Conservation (phyloP, 2,113 vertebrate species). For the Arizona elegans region DNA sequence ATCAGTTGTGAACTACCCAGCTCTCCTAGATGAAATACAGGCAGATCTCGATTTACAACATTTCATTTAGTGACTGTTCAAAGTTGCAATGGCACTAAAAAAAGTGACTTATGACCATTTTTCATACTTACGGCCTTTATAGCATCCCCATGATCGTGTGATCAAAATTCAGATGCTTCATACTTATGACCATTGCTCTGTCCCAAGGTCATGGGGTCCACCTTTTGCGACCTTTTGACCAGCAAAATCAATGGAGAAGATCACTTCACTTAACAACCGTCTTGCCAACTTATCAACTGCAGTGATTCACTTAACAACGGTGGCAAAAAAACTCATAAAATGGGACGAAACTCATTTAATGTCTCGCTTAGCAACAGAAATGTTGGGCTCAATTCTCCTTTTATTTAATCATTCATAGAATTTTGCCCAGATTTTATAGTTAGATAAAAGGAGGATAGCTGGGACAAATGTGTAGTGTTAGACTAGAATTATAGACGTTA, state of each 20-base stretch:
- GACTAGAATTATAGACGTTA: too few species aligned
- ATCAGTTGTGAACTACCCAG: neutral
- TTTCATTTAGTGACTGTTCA: too few species aligned
- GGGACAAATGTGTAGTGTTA: too few species aligned
- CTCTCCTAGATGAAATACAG: neutral
- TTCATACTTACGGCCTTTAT: neutral
- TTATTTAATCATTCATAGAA: too few species aligned
- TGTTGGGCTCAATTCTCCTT: neutral
- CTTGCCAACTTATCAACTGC: neutral
- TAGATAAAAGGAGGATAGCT: too few species aligned
- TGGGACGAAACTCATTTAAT: neutral
- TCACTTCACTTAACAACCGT: fast-evolving
- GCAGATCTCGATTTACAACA: too few species aligned
- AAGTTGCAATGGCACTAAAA: neutral
- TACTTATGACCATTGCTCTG: neutral
- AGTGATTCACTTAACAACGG: neutral
- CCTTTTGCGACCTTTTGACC: neutral
- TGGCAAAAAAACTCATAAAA: neutral
- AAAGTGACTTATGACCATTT: neutral
- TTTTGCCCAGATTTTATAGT: too few species aligned
- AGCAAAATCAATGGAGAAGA: neutral
- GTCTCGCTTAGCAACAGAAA: neutral
- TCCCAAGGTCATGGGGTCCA: neutral
- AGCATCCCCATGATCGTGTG: neutral
- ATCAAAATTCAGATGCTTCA: neutral